A percentile compares a stretch with the other conserved stretches of the same genome.
Evolutionary conservation across 1,140 invertebrate species (phyloP).

Genomic region (Pseudomyrmex concolor): DNA sequence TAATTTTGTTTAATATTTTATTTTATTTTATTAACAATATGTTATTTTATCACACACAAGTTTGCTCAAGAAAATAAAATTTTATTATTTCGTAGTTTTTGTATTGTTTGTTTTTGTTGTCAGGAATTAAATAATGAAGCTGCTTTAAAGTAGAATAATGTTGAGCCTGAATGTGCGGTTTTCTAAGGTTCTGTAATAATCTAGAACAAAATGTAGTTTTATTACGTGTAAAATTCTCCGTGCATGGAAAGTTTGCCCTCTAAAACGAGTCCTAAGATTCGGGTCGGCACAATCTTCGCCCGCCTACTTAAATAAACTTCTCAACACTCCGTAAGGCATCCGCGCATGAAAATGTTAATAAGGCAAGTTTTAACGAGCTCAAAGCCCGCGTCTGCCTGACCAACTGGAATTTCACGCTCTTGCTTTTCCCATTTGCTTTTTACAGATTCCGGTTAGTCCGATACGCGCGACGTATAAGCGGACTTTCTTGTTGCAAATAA

Average conservation of each 20-base stretch:
- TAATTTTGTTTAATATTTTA: too few relatives aligned
- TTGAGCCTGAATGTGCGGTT: neutral
- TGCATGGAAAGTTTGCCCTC: constrained; percentile 40
- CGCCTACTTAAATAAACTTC: constrained; percentile 80
- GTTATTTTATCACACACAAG: too few relatives aligned
- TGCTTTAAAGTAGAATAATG: neutral
- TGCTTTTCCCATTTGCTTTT: constrained; percentile 39
- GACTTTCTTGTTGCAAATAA: constrained; percentile 7
- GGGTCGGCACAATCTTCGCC: constrained; percentile 60
- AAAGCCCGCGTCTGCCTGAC: constrained; percentile 68
- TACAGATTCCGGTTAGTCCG: constrained; percentile 15
- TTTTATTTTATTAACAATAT: too few relatives aligned
- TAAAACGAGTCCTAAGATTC: constrained; percentile 41
- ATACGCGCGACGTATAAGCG: neutral
- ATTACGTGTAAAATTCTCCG: constrained; percentile 59
- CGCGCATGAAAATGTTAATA: constrained; percentile 83
- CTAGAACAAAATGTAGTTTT: constrained; percentile 24
- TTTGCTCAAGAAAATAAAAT: neutral
- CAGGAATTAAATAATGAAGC: neutral
- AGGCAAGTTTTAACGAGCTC: constrained; percentile 83
- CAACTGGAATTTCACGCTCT: constrained; percentile 52
- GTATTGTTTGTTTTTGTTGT: neutral
- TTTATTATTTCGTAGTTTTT: neutral
- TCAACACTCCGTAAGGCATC: constrained; percentile 79
- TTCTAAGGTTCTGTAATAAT: constrained; percentile 29